Percentiles rank a stretch among this genome's conserved stretches.
These are phyloP conservation scores for Gymnoscopelus braueri DNA, from an alignment of 2,797 vertebrate species.

Conservation along the genomic window DNA sequence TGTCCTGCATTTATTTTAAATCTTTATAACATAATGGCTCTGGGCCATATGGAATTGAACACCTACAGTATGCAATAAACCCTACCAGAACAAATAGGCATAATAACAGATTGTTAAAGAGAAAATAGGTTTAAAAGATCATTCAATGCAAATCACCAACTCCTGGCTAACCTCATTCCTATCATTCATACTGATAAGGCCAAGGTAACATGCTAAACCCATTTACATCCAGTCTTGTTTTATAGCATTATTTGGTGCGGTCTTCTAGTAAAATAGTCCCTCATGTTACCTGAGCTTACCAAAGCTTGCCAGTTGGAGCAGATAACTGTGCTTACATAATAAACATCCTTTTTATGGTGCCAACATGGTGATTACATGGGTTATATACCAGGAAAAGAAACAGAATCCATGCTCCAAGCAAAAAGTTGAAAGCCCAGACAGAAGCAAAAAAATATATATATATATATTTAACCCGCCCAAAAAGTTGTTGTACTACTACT, in stretches of 20 bases:
- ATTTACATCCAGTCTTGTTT: not conserved
- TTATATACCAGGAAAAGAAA: conserved; percentile 21
- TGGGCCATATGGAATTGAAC: conserved; percentile 33
- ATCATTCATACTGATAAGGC: conserved; percentile 2
- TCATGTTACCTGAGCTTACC: conserved; percentile 23
- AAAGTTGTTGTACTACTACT: no score
- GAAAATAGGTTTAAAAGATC: not conserved
- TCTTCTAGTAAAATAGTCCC: conserved; percentile 7
- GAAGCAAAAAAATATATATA: no score
- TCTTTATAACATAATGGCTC: conserved; percentile 30
- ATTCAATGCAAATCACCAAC: not conserved
- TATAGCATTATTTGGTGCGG: conserved; percentile 12
- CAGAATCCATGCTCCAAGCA: conserved; percentile 16
- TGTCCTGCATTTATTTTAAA: conserved; percentile 44
- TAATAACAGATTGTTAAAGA: not conserved
- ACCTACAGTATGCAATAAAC: conserved; percentile 25
- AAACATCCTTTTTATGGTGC: conserved; percentile 34
- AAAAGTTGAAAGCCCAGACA: no score
- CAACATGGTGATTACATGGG: conserved; percentile 38
- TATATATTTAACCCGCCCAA: no score
- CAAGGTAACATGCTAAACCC: not conserved
- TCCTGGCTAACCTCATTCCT: not conserved
- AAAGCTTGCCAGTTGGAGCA: conserved; percentile 21
- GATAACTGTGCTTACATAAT: conserved; percentile 28
- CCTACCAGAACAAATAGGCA: not conserved